These are phyloP conservation scores for Protonemura montana DNA, from an alignment of 2,888 invertebrate genomes.

Conservation along the genomic window DNA sequence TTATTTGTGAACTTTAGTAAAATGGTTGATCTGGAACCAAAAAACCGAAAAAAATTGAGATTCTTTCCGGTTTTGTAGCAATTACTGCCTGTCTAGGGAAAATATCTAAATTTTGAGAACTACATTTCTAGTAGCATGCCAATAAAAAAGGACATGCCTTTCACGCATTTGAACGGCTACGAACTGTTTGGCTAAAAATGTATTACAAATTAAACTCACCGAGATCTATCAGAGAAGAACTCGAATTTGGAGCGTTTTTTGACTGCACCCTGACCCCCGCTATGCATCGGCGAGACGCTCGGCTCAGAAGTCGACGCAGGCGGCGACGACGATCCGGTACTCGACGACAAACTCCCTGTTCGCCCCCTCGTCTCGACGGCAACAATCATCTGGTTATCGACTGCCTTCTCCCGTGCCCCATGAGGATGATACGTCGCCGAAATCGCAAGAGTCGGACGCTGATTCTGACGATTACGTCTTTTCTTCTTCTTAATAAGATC, in stretches of 20 bases:
- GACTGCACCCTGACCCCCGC: conserved; percentile 65
- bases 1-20: no score
- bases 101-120: no score
- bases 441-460: conserved; percentile 68
- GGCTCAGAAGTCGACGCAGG: conserved; percentile 79
- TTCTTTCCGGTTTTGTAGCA: no score
- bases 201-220: conserved; percentile 68
- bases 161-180: no score
- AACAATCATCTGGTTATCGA: conserved; percentile 50
- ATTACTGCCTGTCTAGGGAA: no score
- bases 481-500: conserved; percentile 69
- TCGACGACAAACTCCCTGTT: conserved; percentile 80
- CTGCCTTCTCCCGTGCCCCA: not conserved
- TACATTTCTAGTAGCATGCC: no score
- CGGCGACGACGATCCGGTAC: conserved; percentile 81
- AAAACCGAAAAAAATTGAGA: no score
- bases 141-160: no score
- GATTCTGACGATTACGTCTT: conserved; percentile 72
- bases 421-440: conserved; percentile 57
- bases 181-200: no score
- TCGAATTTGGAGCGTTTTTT: conserved; percentile 78
- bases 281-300: conserved; percentile 76
- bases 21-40: no score
- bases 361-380: conserved; percentile 66
- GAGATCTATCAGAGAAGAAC: conserved; percentile 78